Evolutionary conservation across 2,888 invertebrate species (phyloP), one percentile per base, ranked within the genome.

Genomic region (Myopa testacea): DNA sequence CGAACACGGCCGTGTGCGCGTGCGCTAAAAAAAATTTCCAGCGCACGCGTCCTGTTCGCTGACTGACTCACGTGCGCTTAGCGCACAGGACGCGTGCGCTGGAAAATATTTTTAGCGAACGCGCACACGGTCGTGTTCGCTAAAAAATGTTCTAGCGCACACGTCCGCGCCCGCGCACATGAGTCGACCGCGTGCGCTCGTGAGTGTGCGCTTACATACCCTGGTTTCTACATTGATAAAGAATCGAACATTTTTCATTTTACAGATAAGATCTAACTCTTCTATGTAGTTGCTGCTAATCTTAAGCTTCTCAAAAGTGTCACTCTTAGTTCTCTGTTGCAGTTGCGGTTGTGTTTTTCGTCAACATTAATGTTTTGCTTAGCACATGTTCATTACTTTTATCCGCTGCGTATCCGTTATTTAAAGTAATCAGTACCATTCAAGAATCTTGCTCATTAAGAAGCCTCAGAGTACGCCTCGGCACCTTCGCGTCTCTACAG

Each of bases 371-470:
- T 70, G 10, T 55, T 55, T 55, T 12, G 55, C 55, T 55, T 16
- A 55, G n/a, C n/a, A 16, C 55, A n/a, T 16, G 5, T 55, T 50
- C 8, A 1, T 50, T 14, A 14, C 50, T 50, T 50, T 50, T 50
- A 50, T 50, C 16, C 71, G 58, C 26, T n/a, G 38, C 12, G n/a
- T 70, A 38, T 67, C 19, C 8, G 4, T 70, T 50, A 38, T 26
- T 55, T 19, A 45, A 45, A 45, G 45, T 8, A 45, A 45, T 45
- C 16, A n/a, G 55, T 55, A 16, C 10, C 55, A 55, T 12, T n/a
- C 55, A 75, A 68, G 55, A 55, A 67, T 68, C 40, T 55, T 19
- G 19, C 75, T 55, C 75, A 75, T 75, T 75, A 75, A 26, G 75
- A 68, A 40, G 52, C 14, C 40, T 58, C 62, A 69, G 26, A 55